These are phyloP conservation scores for Bugula neritina DNA, from an alignment of 2,888 invertebrate species.

Conservation along the genomic window DNA sequence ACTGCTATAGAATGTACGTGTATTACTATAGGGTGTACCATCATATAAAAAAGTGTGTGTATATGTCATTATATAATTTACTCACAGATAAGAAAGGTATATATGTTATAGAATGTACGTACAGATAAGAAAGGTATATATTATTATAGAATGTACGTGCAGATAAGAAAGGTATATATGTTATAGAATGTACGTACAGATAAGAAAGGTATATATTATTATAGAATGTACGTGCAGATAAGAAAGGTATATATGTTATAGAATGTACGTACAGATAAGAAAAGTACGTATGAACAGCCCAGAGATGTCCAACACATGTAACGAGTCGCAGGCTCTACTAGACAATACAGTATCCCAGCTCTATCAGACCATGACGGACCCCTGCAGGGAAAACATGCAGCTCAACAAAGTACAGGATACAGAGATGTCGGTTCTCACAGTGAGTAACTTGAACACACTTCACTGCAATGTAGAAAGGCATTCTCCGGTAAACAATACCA, in stretches of 20 bases:
- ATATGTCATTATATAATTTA: too few relatives aligned
- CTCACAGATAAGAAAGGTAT: too few relatives aligned
- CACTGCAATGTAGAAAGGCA: too few relatives aligned
- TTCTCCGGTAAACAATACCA: too few relatives aligned
- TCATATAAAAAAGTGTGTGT: too few relatives aligned
- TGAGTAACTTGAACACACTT: neutral
- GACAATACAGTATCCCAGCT: slow-evolving; percentile 16
- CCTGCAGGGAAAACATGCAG: slow-evolving; percentile 11
- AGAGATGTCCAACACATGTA: slow-evolving; percentile 17
- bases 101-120: neutral
- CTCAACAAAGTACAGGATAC: slow-evolving; percentile 24
- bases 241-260: too few relatives aligned
- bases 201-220: neutral
- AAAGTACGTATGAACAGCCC: slow-evolving; percentile 4
- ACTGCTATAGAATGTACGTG: too few relatives aligned
- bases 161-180: too few relatives aligned
- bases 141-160: too few relatives aligned
- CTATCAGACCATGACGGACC: neutral
- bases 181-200: slow-evolving; percentile 7
- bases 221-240: too few relatives aligned
- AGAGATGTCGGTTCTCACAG: neutral
- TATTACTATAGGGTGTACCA: neutral
- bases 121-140: too few relatives aligned
- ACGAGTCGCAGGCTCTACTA: slow-evolving; percentile 7
- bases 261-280: slow-evolving; percentile 1